A percentile compares a stretch with the other conserved stretches of the same genome.
phyloP scores from a whole-genome alignment of 2,888 invertebrate genomes.

The Agrenia bidenticulata region DNA sequence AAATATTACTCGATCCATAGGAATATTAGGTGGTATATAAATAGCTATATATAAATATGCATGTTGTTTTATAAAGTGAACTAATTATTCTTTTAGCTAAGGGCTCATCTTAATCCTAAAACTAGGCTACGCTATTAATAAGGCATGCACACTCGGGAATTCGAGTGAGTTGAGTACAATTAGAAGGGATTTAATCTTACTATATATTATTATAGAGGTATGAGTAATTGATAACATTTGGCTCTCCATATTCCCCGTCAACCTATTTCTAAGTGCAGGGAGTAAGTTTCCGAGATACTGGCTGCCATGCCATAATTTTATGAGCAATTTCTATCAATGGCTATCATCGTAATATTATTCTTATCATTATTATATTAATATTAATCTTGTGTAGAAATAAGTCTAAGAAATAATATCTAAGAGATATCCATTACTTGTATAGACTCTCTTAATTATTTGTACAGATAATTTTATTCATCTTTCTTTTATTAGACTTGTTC shows the following conservation, averaged over 20 bases:
- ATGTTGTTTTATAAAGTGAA: conserved; percentile 9
- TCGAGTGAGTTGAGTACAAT: background rate
- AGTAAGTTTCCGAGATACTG: too few species aligned
- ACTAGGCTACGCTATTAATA: background rate
- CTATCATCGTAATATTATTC: background rate
- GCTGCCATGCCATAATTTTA: background rate
- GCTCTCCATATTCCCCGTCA: too few species aligned
- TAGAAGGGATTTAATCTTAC: too few species aligned
- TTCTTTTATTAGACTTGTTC: background rate
- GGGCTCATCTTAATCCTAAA: too few species aligned
- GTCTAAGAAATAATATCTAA: too few species aligned
- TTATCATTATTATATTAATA: too few species aligned
- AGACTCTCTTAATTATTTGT: background rate
- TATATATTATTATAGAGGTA: too few species aligned
- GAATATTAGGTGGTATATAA: too few species aligned
- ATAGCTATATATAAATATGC: background rate
- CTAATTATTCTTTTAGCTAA: background rate
- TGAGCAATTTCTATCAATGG: background rate
- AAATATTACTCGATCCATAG: too few species aligned
- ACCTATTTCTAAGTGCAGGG: too few species aligned
- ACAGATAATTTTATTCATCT: background rate
- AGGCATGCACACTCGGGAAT: background rate
- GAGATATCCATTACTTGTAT: background rate
- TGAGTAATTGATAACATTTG: too few species aligned
- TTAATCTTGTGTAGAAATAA: too few species aligned